phyloP scores from a whole-genome alignment of 1,140 invertebrate genomes.

The Aphelenchoides fujianensis region DNA sequence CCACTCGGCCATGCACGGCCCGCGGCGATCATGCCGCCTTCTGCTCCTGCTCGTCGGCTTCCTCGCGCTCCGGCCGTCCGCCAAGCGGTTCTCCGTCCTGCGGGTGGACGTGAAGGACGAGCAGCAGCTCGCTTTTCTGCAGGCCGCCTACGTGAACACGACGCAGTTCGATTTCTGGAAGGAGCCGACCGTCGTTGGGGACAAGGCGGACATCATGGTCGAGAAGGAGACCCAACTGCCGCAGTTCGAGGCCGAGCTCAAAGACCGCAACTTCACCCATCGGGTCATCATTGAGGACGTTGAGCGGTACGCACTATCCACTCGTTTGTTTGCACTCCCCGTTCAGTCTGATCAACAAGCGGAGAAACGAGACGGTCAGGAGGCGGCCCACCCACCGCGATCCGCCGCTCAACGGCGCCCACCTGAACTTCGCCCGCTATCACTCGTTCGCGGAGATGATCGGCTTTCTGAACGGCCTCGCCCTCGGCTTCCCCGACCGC shows the following conservation, averaged over 20 bases:
- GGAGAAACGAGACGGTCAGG: conserved; percentile 25
- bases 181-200: conserved; percentile 45
- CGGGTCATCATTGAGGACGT: conserved; percentile 60
- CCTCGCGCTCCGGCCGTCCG: not conserved
- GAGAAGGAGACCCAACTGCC: conserved; percentile 22
- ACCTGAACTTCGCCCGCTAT: conserved; percentile 54
- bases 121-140: conserved; percentile 34
- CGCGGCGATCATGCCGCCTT: not conserved
- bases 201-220: conserved; percentile 47
- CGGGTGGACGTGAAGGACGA: conserved; percentile 38
- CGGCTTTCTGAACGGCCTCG: conserved; percentile 57
- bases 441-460: conserved; percentile 62
- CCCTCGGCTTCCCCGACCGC: conserved; percentile 54
- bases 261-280: conserved; percentile 41
- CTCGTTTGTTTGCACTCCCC: conserved; percentile 12
- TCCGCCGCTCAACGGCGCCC: conserved; percentile 22
- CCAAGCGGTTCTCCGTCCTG: conserved; percentile 30
- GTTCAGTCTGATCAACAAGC: conserved; percentile 49
- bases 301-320: conserved; percentile 37
- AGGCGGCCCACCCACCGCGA: conserved; percentile 30
- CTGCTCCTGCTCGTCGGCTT: not conserved
- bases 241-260: conserved; percentile 30
- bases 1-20: not conserved
- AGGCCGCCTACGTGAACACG: conserved; percentile 36
- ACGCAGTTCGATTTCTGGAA: conserved; percentile 51